These are phyloP conservation scores for Cancer borealis DNA, from an alignment of 2,888 invertebrate genomes.

Conservation along the genomic window DNA sequence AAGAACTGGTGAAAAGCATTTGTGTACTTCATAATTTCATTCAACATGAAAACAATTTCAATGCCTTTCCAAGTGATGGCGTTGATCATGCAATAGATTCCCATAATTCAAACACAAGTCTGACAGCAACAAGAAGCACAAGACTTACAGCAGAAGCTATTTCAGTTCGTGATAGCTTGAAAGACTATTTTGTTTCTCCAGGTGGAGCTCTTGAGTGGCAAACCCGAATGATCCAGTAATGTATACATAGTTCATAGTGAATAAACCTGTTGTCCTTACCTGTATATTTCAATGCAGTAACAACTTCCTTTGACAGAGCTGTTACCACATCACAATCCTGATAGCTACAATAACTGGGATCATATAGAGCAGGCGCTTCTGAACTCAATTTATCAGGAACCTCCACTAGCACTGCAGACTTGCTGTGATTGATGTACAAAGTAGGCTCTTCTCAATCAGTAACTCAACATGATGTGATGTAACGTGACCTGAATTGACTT, in stretches of 20 bases:
- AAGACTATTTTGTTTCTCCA: slow-evolving; percentile 56
- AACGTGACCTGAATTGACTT: too few species aligned
- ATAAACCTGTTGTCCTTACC: too few species aligned
- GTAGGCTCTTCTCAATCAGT: too few species aligned
- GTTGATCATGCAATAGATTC: slow-evolving; percentile 31
- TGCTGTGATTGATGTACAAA: too few species aligned
- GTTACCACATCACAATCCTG: too few species aligned
- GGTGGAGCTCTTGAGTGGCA: slow-evolving; percentile 65
- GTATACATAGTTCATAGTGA: neutral
- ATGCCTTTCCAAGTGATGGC: neutral
- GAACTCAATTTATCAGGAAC: too few species aligned
- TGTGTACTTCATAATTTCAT: slow-evolving; percentile 58
- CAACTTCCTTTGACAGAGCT: too few species aligned
- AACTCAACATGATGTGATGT: too few species aligned
- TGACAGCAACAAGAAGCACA: slow-evolving; percentile 47
- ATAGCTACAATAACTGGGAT: too few species aligned
- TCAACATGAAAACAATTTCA: slow-evolving; percentile 57
- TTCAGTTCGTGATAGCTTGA: slow-evolving; percentile 51
- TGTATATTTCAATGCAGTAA: too few species aligned
- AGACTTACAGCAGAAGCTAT: slow-evolving; percentile 52
- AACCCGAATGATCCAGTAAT: slow-evolving; percentile 51
- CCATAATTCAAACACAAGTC: slow-evolving; percentile 14
- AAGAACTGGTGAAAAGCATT: slow-evolving; percentile 46
- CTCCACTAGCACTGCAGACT: too few species aligned
- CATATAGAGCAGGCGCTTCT: too few species aligned